phyloP scores from a whole-genome alignment of 2,113 vertebrate species.

The Glareola pratincola region DNA sequence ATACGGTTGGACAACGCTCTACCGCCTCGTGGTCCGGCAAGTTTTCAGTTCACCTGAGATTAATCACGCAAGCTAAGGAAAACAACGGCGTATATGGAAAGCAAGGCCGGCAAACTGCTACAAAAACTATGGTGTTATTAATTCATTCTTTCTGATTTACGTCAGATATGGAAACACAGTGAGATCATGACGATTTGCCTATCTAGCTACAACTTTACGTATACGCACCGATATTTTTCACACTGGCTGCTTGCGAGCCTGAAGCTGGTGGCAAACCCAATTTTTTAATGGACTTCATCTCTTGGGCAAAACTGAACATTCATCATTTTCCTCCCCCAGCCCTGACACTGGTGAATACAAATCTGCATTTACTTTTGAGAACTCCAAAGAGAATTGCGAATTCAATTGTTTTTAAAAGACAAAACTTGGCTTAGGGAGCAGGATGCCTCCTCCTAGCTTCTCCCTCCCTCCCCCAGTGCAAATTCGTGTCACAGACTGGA shows the following conservation, averaged over 20 bases:
- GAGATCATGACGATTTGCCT: neutral
- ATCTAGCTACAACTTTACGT: neutral
- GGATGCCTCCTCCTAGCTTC: neutral
- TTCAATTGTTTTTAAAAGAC: constrained; percentile 22
- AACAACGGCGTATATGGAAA: neutral
- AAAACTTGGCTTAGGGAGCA: neutral
- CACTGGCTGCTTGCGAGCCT: neutral
- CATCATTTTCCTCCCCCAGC: neutral
- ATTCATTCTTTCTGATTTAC: neutral
- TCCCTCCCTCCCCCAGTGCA: neutral
- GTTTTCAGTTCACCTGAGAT: neutral
- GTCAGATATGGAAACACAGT: neutral
- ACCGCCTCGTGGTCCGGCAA: neutral
- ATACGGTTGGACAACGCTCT: neutral
- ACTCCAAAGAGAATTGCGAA: neutral
- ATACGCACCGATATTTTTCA: neutral
- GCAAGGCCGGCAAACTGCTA: neutral
- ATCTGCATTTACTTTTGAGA: constrained; percentile 2
- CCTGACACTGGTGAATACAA: neutral
- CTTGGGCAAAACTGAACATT: neutral
- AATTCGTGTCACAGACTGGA: neutral
- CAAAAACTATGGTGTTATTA: neutral
- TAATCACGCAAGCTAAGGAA: neutral
- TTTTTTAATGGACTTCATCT: neutral
- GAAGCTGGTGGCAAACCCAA: neutral